Base-by-base conservation (phyloP, 2,797 vertebrate genomes). In the Schizopygopsis malacanthus region DNA sequence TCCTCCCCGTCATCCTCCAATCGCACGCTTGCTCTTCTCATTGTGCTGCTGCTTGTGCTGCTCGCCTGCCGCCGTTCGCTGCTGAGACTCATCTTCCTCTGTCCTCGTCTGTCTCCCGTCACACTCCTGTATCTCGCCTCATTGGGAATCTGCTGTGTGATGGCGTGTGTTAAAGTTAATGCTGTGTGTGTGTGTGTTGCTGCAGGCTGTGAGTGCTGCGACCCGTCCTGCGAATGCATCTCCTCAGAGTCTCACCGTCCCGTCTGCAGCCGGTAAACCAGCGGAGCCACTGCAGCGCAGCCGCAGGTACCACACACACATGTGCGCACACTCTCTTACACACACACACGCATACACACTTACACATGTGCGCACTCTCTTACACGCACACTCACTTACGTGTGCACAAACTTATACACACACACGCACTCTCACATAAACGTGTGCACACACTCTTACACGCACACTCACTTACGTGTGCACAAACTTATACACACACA, bases 201-300 rank as follows among this genome's bases (percentile, higher is more conserved):
- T 37, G 67, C 76, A 85, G 83, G 25, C 28, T 16, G 50, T 41
- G 77, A 72, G 83, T 25, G 20, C 39, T 63, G 39, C 1, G 3
- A 22, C 52, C 11, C 94, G 93, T 47, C 92, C 94, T 45, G 91
- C 92, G 20, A 94, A 91, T 33, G 90, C 93, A 4, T 94, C 94
- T 25, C 94, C 95, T 79, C 92, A 94, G 76, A 94, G 88, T 82
- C 94, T 92, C 77, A 81, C 89, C 7, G 93, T 92, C 85, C 5
- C 45, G 89, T 87, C 84, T 93, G 47, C 93, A 90, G 25, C 87
- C 89, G 41, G 69, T 92, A 1, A 97, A 95, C 63, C 71, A 2
- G 95, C 92, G 88, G 97, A 97, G 82, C 90, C 93, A 0, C 90
- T 92, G 0, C 84, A 93, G 91, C 96, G 94, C 85, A 91, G 72